Conservation (phyloP, 2,797 vertebrate species). For the Glyptemys insculpta region DNA sequence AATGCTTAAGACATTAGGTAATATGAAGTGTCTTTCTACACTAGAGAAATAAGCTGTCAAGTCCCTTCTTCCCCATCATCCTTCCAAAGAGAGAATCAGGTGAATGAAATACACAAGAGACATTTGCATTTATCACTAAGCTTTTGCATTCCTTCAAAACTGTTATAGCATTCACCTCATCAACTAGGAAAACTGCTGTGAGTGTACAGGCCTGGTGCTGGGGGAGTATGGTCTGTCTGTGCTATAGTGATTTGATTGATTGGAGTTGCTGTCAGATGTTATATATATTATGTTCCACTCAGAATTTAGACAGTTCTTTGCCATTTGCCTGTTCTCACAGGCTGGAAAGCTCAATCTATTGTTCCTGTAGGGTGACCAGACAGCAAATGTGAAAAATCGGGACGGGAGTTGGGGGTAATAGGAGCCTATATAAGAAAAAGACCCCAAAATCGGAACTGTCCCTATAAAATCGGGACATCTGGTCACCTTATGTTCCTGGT, state of each 20-base stretch:
- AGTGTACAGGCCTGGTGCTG: background rate
- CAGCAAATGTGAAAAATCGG: no score
- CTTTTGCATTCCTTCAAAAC: slow-evolving; percentile 23
- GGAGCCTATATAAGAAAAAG: no score
- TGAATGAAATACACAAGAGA: slow-evolving; percentile 3
- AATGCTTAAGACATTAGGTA: background rate
- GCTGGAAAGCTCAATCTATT: slow-evolving; percentile 31
- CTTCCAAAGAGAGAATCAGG: background rate
- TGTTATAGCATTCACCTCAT: background rate
- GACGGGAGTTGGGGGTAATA: no score
- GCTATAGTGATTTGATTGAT: slow-evolving; percentile 43
- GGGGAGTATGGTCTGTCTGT: slow-evolving; percentile 36
- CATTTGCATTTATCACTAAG: slow-evolving; percentile 32
- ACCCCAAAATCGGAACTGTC: no score
- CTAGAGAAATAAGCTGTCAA: slow-evolving; percentile 33
- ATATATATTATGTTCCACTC: slow-evolving; percentile 53
- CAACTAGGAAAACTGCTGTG: slow-evolving; percentile 51
- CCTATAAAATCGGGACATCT: no score
- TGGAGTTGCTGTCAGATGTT: slow-evolving; percentile 70
- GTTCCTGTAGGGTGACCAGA: slow-evolving; percentile 3
- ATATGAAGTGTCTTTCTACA: background rate
- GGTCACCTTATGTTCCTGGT: slow-evolving; percentile 11
- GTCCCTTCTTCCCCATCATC: background rate
- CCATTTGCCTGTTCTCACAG: slow-evolving; percentile 51
- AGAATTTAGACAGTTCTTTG: slow-evolving; percentile 6